Evolutionary conservation across 2,888 invertebrate species (phyloP).

Genomic region (Teinopalpus imperialis): DNA sequence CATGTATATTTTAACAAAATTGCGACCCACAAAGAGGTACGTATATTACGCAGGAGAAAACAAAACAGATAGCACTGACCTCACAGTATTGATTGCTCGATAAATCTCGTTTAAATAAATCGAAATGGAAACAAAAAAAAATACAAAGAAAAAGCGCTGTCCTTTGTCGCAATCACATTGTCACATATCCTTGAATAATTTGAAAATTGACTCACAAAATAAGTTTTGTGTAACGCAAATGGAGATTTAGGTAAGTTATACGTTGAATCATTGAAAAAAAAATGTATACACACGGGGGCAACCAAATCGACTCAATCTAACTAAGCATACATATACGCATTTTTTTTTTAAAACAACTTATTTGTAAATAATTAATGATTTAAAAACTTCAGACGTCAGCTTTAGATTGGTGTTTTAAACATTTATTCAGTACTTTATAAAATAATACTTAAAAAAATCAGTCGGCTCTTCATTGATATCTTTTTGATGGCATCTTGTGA

Average conservation of each 20-base stretch:
- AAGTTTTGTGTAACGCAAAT: not conserved
- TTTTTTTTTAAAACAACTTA: too few relatives aligned
- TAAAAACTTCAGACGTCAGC: too few relatives aligned
- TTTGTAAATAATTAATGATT: too few relatives aligned
- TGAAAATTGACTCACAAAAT: constrained; percentile 19
- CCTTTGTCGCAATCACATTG: constrained; percentile 8
- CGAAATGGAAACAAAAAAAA: not conserved
- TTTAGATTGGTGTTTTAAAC: too few relatives aligned
- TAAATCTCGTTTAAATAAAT: constrained; percentile 14
- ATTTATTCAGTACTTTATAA: too few relatives aligned
- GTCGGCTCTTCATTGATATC: too few relatives aligned
- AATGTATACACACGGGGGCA: too few relatives aligned
- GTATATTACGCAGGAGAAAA: constrained; percentile 3
- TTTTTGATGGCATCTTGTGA: too few relatives aligned
- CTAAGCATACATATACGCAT: too few relatives aligned
- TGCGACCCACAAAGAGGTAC: constrained; percentile 7
- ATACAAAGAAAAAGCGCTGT: constrained; percentile 3
- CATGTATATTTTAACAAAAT: not conserved
- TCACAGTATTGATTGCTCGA: constrained; percentile 8
- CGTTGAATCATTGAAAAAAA: constrained; percentile 5
- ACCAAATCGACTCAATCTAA: too few relatives aligned
- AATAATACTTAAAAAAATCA: too few relatives aligned
- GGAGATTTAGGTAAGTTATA: constrained; percentile 3
- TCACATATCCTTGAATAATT: constrained; percentile 15
- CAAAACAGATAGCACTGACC: constrained; percentile 7